Percentiles rank a stretch among this genome's conserved stretches.
Conservation (phyloP, 2,113 vertebrate species). For the Myotis lucifugus region DNA sequence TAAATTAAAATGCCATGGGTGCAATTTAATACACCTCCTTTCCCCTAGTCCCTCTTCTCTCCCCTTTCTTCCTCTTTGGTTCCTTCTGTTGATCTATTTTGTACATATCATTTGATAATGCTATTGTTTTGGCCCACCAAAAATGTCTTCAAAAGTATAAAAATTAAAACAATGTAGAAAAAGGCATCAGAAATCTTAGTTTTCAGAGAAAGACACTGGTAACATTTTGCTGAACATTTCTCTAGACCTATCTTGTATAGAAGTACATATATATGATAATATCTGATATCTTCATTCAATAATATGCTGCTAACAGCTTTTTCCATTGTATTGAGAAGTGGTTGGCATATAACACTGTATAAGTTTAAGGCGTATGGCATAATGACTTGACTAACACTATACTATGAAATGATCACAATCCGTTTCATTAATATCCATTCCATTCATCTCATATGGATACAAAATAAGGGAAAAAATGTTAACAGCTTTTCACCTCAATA, state of each 20-base stretch:
- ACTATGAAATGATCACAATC: not conserved
- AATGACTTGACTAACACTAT: not conserved
- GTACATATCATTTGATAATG: not conserved
- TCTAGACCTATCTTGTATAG: not conserved
- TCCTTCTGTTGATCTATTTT: not conserved
- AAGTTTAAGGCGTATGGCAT: not conserved
- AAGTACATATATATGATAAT: not conserved
- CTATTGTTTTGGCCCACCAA: conserved; percentile 11
- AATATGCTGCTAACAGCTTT: not conserved
- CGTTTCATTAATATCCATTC: not conserved
- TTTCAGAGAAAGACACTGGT: not conserved
- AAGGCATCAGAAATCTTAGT: not conserved
- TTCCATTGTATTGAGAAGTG: not conserved
- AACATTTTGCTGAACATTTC: not conserved
- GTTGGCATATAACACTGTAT: not conserved
- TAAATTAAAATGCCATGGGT: not conserved
- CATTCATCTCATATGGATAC: not conserved
- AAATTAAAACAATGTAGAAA: not conserved
- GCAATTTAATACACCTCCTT: not conserved
- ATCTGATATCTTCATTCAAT: not conserved
- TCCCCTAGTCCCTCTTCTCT: not conserved
- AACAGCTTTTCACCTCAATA: not conserved
- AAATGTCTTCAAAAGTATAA: not conserved
- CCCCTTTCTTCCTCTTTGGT: not conserved
- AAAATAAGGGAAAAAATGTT: not conserved